Evolutionary conservation across 2,113 vertebrate genomes (phyloP).

Genomic region (Enhydra lutris): DNA sequence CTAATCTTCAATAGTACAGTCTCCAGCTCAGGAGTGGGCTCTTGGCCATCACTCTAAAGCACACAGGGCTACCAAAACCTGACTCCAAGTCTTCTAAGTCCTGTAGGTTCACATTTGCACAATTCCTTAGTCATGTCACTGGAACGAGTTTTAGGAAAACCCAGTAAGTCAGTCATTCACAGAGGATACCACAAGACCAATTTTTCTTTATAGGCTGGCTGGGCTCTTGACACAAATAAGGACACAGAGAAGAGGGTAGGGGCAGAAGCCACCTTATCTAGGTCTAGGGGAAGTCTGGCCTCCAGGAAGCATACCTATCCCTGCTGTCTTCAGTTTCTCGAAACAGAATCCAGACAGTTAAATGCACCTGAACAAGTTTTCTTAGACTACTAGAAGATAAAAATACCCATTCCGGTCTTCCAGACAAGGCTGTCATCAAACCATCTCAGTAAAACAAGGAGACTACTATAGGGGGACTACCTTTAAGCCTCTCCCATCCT

Average conservation of each 20-base stretch:
- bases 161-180: neutral
- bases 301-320: neutral
- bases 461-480: neutral
- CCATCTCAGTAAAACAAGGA: neutral
- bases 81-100: neutral
- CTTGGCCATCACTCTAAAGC: neutral
- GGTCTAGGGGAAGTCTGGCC: neutral
- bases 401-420: neutral
- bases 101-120: neutral
- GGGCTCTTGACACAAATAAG: neutral
- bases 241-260: neutral
- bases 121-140: neutral
- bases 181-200: neutral
- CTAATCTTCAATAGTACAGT: neutral
- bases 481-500: neutral
- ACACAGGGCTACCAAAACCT: neutral
- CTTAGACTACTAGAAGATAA: neutral
- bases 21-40: neutral
- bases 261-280: neutral
- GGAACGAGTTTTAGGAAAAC: constrained; percentile 29
- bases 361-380: neutral
- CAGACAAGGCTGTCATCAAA: neutral
- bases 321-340: neutral
- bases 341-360: neutral
- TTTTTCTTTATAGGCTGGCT: neutral